Conservation (phyloP, 1,140 invertebrate genomes). For the Camponotus floridanus region DNA sequence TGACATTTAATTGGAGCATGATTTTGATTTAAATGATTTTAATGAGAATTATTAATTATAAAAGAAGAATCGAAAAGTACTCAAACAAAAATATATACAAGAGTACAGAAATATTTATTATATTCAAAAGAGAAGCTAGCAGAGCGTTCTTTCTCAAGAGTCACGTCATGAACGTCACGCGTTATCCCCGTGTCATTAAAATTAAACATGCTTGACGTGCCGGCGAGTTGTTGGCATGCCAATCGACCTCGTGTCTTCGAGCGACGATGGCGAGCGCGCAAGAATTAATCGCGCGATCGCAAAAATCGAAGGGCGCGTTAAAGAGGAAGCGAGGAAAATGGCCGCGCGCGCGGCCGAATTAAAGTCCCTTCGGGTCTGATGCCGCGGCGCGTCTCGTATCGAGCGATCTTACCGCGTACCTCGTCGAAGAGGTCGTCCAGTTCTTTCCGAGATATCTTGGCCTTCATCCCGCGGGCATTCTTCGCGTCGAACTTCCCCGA, state of each 20-base stretch:
- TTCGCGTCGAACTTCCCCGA: conserved; percentile 71
- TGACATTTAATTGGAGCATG: too few species aligned
- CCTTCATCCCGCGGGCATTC: conserved; percentile 82
- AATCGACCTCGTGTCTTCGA: conserved; percentile 42
- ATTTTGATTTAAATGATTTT: conserved; percentile 28
- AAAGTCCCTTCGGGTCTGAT: conserved; percentile 33
- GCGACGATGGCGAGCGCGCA: conserved; percentile 44
- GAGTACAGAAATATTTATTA: neutral
- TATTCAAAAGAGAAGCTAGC: neutral
- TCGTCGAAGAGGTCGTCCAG: conserved; percentile 84
- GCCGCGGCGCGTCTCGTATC: conserved; percentile 41
- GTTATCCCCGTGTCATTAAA: conserved; percentile 55
- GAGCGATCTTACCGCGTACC: conserved; percentile 77
- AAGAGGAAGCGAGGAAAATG: conserved; percentile 46
- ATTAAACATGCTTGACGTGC: conserved; percentile 44
- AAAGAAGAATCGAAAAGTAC: neutral
- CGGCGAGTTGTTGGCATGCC: conserved; percentile 53
- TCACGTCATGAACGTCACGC: conserved; percentile 16
- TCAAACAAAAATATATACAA: too few species aligned
- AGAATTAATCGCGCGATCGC: conserved; percentile 55
- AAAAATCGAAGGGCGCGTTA: conserved; percentile 54
- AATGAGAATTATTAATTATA: neutral
- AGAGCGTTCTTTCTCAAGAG: neutral
- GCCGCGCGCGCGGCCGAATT: conserved; percentile 38
- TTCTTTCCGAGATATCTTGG: conserved; percentile 81